Base-by-base conservation (phyloP, 2,888 invertebrate genomes). In the Lasioglossum oenotherae region DNA sequence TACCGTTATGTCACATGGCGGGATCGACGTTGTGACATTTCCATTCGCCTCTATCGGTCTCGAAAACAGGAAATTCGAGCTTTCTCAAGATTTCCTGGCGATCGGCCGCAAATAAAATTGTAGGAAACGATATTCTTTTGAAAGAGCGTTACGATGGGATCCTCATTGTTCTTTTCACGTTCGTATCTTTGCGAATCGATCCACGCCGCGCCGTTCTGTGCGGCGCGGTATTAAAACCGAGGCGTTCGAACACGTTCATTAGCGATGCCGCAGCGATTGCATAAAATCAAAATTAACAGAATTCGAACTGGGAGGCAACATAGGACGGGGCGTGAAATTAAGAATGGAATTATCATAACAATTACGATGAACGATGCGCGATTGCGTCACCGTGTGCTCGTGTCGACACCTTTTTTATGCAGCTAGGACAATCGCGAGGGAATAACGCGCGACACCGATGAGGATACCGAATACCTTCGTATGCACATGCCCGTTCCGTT, bases 341-440 rank as follows among this genome's bases (percentile, higher is more conserved):
- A 71, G 82, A 88, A 90, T 85, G 81, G 78, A 78, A 89, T 89
- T 88, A 81, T 81, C 86, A 84, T 88, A 77, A 89, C 75, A 81
- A 89, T 90, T 81, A 84, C 74, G 80, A 74, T n/a, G 81, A 76
- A 71, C 73, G 74, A 80, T 60, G 72, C 57, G 38, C 53, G 67
- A 82, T 91, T 91, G 86, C 88, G 49, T 83, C 81, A 90, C 71
- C 57, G 49, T 46, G 31, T 19, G 49, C 44, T 80, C 81, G 67
- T 69, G 82, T 80, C 82, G 91, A 86, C 87, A 86, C 85, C 82
- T 86, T 84, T 84, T 86, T 83, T 85, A 69, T 77, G 67, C 31
- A 74, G 80, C 80, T 72, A 84, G 86, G 78, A 84, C 84, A 91
- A 87, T 86, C 71, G 82, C 86, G 60, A 74, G 35, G 87, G 82